Evolutionary conservation across 2,888 invertebrate genomes (phyloP).

Genomic region (Volucella inflata): DNA sequence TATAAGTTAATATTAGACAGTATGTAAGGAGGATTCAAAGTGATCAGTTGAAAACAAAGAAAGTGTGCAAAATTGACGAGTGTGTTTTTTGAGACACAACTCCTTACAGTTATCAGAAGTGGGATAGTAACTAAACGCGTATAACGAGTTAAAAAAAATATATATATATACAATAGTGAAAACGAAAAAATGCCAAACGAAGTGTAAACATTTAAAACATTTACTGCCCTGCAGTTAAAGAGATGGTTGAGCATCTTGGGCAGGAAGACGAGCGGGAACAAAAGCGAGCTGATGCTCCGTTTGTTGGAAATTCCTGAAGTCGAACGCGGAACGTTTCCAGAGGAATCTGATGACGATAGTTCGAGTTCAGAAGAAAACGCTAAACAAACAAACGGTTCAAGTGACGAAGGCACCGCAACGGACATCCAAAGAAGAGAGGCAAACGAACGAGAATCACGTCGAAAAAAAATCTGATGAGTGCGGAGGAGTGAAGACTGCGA

Average conservation of each 20-base stretch:
- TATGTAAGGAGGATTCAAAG: too few relatives aligned
- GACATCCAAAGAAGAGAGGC: neutral
- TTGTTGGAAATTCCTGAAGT: too few relatives aligned
- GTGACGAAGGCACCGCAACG: constrained; percentile 9
- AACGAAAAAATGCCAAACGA: neutral
- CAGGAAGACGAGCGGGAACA: neutral
- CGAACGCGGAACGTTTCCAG: neutral
- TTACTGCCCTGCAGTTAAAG: neutral
- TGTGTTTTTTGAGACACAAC: too few relatives aligned
- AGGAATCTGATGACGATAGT: constrained; percentile 2
- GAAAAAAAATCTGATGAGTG: neutral
- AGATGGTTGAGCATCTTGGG: neutral
- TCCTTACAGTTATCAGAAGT: too few relatives aligned
- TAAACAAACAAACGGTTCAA: constrained; percentile 1
- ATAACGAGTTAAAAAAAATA: too few relatives aligned
- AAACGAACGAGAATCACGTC: neutral
- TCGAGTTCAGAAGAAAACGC: constrained; percentile 1
- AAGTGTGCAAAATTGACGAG: too few relatives aligned
- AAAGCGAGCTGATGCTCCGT: too few relatives aligned
- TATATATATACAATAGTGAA: too few relatives aligned
- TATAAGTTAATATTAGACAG: too few relatives aligned
- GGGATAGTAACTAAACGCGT: too few relatives aligned
- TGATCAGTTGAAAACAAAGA: too few relatives aligned
- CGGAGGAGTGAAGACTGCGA: too few relatives aligned
- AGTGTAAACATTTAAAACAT: neutral